Base-by-base conservation (phyloP, 2,888 invertebrate genomes). In the Brachyptera putata region DNA sequence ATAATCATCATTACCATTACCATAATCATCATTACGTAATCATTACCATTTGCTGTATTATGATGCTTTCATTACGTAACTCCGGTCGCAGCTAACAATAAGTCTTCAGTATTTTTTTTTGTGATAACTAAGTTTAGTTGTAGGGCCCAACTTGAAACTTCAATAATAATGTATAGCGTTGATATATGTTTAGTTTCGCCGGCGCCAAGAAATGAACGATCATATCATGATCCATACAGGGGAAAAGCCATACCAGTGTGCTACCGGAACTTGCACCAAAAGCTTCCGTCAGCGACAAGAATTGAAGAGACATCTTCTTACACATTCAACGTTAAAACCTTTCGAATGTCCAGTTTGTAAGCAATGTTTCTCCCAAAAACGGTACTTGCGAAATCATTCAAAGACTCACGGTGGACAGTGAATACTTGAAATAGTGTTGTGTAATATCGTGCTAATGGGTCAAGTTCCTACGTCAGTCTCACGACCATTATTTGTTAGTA, bases 141-240 rank as follows among this genome's bases (percentile, higher is more conserved):
- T n/a, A n/a, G n/a, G n/a, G n/a, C n/a, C n/a, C n/a, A n/a, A n/a
- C n/a, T n/a, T n/a, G n/a, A n/a, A n/a, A n/a, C n/a, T n/a, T n/a
- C n/a, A n/a, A n/a, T n/a, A n/a, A n/a, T n/a, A n/a, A n/a, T n/a
- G n/a, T n/a, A n/a, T n/a, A n/a, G n/a, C n/a, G n/a, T n/a, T n/a
- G n/a, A n/a, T n/a, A n/a, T n/a, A 73, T n/a, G 79, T 80, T 49
- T 71, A 70, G 57, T 85, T 83, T 69, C 77, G 79, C 36, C 73
- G 84, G 4, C 71, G 73, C 21, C 77, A 77, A 21, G 80, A 83
- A 68, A 71, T 84, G 66, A 69, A 74, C 59, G 78, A 80, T 50
- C 84, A 84, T 69, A 71, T 77, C 0, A 78, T 81, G 1, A 77
- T 79, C 57, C 77, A 84, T 69, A 78, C 80, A 0, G 82, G 81